Base-by-base conservation (phyloP, 1,140 invertebrate genomes). In the Euura saliciscinereae region DNA sequence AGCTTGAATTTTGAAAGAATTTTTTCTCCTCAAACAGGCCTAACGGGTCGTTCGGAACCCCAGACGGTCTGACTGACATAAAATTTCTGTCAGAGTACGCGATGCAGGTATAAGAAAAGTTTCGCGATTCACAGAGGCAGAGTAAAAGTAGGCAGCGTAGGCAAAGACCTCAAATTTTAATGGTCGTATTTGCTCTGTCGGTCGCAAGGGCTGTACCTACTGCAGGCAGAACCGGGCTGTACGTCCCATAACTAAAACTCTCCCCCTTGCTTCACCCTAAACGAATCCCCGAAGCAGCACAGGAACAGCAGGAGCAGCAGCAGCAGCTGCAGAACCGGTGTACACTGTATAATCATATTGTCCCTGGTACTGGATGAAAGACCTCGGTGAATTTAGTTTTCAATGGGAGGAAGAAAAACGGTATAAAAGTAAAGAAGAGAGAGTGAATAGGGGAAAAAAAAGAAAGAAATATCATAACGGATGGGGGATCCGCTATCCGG, bases 271-370 rank as follows among this genome's bases (percentile, higher is more conserved):
- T 51, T 70, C 13, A 43, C 45, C 10, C 66, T 11, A n/a, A 51
- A 28, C 11, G 44, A 43, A 66, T 43, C 43, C 66, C 51, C 66
- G 5, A 46, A 73, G 64, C 43, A 11, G 51, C 70, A 42, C 69
- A 69, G 71, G 73, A 70, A 74, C 70, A 74, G 72, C 73, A 70
- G 73, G 73, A 71, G 73, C 73, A 74, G 28, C 28, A 28, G 28
- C 28, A 11, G 51, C 70, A 42, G 73, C 73, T 74, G 73, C 73
- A 74, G 73, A 74, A 74, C 73, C 73, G 73, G 73, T 74, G 73
- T 70, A 74, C 73, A 10, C 8, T 43, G 70, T 72, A 74, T 74
- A 74, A 71, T 74, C 70, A 74, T 68, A 74, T 74, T 70, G 66
- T 74, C 65, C 13, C 51, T 28, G 28, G 51, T 59, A 59, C 51